Conservation (phyloP, 2,888 invertebrate genomes). For the Chymomyza procnemis region DNA sequence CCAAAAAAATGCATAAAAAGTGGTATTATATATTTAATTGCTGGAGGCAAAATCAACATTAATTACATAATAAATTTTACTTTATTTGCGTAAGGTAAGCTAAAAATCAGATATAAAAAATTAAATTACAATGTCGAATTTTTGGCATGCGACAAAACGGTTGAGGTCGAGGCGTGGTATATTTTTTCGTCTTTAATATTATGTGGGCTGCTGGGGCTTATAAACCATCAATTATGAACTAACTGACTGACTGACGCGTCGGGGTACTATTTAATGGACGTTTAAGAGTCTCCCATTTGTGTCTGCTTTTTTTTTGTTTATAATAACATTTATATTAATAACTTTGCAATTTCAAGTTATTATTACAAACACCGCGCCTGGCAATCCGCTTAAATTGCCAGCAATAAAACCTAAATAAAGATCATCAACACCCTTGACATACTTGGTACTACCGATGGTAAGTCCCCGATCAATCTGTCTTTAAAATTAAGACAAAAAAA, state of each 20-base stretch:
- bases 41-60: slow-evolving; percentile 16
- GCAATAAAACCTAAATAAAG: slow-evolving; percentile 28
- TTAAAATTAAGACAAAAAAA: slow-evolving; percentile 17
- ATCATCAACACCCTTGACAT: slow-evolving; percentile 51
- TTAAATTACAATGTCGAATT: background rate
- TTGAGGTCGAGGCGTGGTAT: background rate
- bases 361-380: slow-evolving; percentile 23
- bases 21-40: background rate
- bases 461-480: slow-evolving; percentile 29
- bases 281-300: background rate
- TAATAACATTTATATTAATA: slow-evolving; percentile 54
- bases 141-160: background rate
- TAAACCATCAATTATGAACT: background rate
- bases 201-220: background rate
- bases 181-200: background rate
- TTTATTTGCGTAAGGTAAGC: slow-evolving; percentile 35
- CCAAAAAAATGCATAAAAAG: slow-evolving; percentile 8
- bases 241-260: background rate
- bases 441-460: slow-evolving; percentile 11
- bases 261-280: background rate
- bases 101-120: slow-evolving; percentile 12
- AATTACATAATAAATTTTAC: slow-evolving; percentile 54
- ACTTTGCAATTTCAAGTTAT: slow-evolving; percentile 59
- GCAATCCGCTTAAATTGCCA: slow-evolving; percentile 38
- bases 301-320: slow-evolving; percentile 16